These are phyloP conservation scores for Matsumurasca onukii DNA, from an alignment of 1,140 invertebrate species.

Conservation along the genomic window DNA sequence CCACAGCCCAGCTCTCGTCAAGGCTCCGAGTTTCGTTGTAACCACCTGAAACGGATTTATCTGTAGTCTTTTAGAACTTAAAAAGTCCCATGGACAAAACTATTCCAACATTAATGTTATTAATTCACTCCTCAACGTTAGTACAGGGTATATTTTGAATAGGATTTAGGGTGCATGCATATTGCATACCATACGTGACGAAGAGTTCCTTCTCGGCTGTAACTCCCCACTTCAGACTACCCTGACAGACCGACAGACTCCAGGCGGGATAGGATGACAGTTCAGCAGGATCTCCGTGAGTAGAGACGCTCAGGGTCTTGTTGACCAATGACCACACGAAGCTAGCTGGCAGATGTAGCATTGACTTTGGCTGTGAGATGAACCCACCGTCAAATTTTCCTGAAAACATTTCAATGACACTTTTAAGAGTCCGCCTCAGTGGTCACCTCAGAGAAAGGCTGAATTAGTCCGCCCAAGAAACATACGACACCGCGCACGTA, in stretches of 20 bases:
- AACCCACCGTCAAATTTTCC: constrained; percentile 17
- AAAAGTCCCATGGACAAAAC: too few relatives aligned
- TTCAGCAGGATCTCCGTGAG: background rate
- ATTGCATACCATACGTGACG: constrained; percentile 9
- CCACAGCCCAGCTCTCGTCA: constrained; percentile 4
- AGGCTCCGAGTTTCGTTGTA: constrained; percentile 12
- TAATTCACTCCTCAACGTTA: too few relatives aligned
- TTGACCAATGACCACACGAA: constrained; percentile 2
- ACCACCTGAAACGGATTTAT: constrained; percentile 6
- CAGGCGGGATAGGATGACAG: background rate
- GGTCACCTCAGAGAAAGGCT: too few relatives aligned
- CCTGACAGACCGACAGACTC: background rate
- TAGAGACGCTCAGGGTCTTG: background rate
- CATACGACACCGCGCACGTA: too few relatives aligned
- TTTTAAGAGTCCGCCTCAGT: too few relatives aligned
- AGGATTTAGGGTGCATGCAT: too few relatives aligned
- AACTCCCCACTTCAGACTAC: background rate
- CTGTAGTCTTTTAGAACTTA: too few relatives aligned
- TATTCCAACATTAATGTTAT: too few relatives aligned
- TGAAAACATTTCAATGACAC: background rate
- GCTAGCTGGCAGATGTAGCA: constrained; percentile 2
- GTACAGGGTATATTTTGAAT: too few relatives aligned
- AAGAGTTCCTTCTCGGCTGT: constrained; percentile 1
- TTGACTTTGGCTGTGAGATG: background rate
- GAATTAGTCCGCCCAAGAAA: too few relatives aligned